Conservation (phyloP, 2,888 invertebrate genomes). For the Onthophagus sagittarius region DNA sequence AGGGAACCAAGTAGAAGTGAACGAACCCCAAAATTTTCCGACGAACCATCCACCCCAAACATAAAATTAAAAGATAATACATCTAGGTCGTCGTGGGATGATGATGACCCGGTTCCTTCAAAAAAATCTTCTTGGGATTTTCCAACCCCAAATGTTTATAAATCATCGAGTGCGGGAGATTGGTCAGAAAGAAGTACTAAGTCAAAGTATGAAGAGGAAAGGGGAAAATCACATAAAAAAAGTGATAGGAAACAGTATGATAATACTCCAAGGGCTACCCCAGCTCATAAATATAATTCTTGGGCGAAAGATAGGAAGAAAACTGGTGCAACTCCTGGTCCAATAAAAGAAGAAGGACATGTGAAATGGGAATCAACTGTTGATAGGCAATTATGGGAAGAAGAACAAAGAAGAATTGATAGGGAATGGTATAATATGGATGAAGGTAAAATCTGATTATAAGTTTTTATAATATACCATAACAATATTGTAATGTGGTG, state of each 20-base stretch:
- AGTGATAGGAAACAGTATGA: constrained; percentile 51
- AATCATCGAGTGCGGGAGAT: constrained; percentile 26
- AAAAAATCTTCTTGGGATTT: constrained; percentile 88
- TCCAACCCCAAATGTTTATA: constrained; percentile 71
- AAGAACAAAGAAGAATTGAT: constrained; percentile 85
- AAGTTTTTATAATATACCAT: too few species aligned
- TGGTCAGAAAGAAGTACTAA: constrained; percentile 44
- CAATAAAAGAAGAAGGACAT: constrained; percentile 49
- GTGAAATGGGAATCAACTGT: constrained; percentile 63
- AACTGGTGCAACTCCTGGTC: constrained; percentile 62
- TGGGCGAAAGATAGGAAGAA: constrained; percentile 69
- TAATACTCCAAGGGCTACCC: constrained; percentile 79
- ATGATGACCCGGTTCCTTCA: constrained; percentile 60
- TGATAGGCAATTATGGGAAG: constrained; percentile 82
- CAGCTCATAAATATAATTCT: constrained; percentile 77
- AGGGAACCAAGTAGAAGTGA: constrained; percentile 11
- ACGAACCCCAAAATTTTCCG: constrained; percentile 63
- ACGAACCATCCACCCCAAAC: constrained; percentile 84
- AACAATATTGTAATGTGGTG: too few species aligned
- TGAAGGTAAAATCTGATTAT: constrained; percentile 64
- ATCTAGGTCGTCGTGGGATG: constrained; percentile 74
- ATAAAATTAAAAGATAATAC: constrained; percentile 60
- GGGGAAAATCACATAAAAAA: constrained; percentile 44
- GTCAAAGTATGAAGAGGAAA: constrained; percentile 37
- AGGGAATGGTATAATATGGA: constrained; percentile 97